Evolutionary conservation across 2,113 vertebrate genomes (phyloP).

Genomic region (Apodemus sylvaticus): DNA sequence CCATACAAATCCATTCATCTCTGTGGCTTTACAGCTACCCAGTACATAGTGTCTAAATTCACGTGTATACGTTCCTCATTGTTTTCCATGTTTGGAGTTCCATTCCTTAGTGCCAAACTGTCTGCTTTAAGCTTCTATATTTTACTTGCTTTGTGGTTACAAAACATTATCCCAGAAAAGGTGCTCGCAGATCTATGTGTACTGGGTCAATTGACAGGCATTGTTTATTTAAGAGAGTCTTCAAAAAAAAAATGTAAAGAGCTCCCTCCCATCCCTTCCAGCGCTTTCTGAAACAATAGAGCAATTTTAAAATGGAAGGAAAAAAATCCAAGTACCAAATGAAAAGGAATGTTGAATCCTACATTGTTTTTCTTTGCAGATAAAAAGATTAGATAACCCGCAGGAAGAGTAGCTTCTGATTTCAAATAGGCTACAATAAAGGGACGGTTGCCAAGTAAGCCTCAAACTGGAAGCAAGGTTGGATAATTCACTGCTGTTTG

Average conservation of each 20-base stretch:
- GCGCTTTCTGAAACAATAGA: conserved; percentile 17
- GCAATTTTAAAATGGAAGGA: not conserved
- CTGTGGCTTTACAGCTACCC: not conserved
- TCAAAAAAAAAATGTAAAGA: not conserved
- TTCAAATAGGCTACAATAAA: not conserved
- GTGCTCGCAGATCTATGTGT: not conserved
- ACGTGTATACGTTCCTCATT: not conserved
- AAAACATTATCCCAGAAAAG: not conserved
- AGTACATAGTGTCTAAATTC: not conserved
- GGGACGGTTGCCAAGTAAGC: not conserved
- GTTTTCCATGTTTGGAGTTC: not conserved
- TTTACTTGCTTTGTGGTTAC: not conserved
- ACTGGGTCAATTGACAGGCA: not conserved
- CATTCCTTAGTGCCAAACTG: not conserved
- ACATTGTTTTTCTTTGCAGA: not conserved
- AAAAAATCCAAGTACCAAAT: conserved; percentile 8
- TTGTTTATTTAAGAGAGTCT: conserved; percentile 5
- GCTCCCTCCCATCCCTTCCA: not conserved
- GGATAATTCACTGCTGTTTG: not conserved
- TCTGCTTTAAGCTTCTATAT: not conserved
- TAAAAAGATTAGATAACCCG: not conserved
- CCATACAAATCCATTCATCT: conserved; percentile 8
- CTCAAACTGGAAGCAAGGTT: not conserved
- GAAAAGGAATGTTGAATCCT: conserved; percentile 9
- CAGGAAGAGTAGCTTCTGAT: not conserved